A percentile compares a stretch with the other conserved stretches of the same genome.
phyloP scores from a whole-genome alignment of 2,113 vertebrate species.

The Atractosteus spatula region DNA sequence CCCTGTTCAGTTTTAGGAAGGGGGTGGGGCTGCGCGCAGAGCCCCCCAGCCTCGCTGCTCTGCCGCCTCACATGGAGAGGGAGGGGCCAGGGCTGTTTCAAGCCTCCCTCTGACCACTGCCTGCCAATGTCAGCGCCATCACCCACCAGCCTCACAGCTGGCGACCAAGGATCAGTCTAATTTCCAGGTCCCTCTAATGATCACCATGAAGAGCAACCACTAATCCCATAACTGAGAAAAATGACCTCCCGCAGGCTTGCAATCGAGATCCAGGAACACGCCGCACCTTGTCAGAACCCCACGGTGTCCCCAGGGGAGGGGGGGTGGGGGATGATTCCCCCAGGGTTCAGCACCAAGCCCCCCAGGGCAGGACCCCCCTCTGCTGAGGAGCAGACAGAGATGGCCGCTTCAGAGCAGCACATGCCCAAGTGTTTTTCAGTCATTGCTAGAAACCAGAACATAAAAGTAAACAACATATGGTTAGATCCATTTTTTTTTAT shows the following conservation, averaged over 20 bases:
- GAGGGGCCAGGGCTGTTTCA: constrained; percentile 15
- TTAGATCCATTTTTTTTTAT: constrained; percentile 7
- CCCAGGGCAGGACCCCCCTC: constrained; percentile 25
- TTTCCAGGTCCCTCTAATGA: constrained; percentile 61
- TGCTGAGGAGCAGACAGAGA: constrained; percentile 13
- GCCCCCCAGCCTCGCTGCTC: constrained; percentile 34
- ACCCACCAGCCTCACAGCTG: constrained; percentile 57
- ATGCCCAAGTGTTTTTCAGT: background rate
- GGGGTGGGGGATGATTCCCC: background rate
- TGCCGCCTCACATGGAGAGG: constrained; percentile 27
- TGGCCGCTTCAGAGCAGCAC: background rate
- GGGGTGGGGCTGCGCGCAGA: constrained; percentile 30
- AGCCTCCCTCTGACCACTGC: constrained; percentile 40
- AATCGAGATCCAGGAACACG: constrained; percentile 39
- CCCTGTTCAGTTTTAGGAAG: background rate
- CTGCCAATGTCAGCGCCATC: constrained; percentile 32
- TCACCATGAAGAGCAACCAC: constrained; percentile 50
- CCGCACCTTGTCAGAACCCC: constrained; percentile 45
- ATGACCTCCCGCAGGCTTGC: constrained; percentile 50
- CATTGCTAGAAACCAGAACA: constrained; percentile 5
- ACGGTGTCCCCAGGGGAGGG: constrained; percentile 27
- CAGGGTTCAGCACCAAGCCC: constrained; percentile 32
- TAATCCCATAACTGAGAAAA: constrained; percentile 62
- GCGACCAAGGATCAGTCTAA: constrained; percentile 60
- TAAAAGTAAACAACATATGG: constrained; percentile 18